These are phyloP conservation scores for Caenorhabditis panamensis DNA, from an alignment of 2,888 invertebrate species.

Conservation along the genomic window DNA sequence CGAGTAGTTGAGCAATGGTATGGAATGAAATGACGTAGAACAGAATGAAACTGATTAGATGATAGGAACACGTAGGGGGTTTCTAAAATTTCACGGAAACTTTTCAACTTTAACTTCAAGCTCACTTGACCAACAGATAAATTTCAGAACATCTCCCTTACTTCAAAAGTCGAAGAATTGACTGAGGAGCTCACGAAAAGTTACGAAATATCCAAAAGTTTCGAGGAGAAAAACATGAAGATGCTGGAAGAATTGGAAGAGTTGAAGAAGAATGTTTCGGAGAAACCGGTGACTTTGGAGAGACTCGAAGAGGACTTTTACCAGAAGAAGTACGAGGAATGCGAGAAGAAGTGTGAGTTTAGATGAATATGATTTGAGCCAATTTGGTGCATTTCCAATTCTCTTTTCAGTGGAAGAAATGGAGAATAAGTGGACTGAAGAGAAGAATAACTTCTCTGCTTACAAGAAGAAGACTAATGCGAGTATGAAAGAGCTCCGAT, in stretches of 20 bases:
- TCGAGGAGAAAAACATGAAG: constrained; percentile 22
- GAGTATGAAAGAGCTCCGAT: constrained; percentile 60
- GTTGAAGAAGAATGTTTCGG: constrained; percentile 23
- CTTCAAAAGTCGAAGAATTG: constrained; percentile 16
- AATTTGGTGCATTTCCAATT: too few relatives aligned
- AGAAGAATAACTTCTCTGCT: constrained; percentile 59
- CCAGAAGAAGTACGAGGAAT: constrained; percentile 43
- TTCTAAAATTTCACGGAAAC: too few relatives aligned
- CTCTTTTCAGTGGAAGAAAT: constrained; percentile 63
- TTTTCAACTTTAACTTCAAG: too few relatives aligned
- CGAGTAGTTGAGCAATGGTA: too few relatives aligned
- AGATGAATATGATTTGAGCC: not conserved
- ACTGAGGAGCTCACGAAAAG: constrained; percentile 18
- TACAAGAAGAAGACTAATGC: constrained; percentile 65
- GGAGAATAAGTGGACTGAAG: constrained; percentile 40
- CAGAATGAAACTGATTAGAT: too few relatives aligned
- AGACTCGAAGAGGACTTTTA: constrained; percentile 40
- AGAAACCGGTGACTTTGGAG: constrained; percentile 33
- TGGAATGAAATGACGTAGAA: too few relatives aligned
- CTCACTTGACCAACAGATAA: too few relatives aligned
- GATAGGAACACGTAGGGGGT: too few relatives aligned
- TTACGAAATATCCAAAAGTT: constrained; percentile 14
- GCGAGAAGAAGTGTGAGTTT: constrained; percentile 26
- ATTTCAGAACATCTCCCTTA: constrained; percentile 18
- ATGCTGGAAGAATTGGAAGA: constrained; percentile 19